Evolutionary conservation across 2,888 invertebrate species (phyloP).

Genomic region (Leptopterna dolabrata): DNA sequence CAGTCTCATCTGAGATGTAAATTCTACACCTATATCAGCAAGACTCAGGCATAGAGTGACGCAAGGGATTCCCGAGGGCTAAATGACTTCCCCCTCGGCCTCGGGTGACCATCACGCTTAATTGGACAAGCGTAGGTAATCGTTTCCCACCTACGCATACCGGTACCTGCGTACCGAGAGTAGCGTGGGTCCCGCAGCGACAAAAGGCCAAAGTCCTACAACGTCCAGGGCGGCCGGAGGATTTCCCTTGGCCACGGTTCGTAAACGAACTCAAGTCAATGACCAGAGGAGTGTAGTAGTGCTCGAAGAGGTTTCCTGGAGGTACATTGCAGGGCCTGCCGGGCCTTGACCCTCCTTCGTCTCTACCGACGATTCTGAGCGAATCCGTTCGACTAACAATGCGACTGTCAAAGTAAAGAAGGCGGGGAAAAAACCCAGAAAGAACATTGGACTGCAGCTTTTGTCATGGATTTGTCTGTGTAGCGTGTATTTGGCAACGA

Average conservation of each 20-base stretch:
- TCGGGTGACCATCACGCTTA: neutral
- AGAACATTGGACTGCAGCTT: too few relatives aligned
- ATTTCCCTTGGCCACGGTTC: neutral
- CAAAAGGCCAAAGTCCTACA: neutral
- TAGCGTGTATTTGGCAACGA: too few relatives aligned
- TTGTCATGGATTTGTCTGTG: too few relatives aligned
- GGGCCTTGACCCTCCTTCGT: neutral
- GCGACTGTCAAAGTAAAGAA: neutral
- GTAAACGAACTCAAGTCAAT: constrained; percentile 18
- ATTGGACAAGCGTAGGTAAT: neutral
- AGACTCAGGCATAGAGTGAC: too few relatives aligned
- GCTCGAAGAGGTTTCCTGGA: neutral
- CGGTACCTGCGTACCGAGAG: too few relatives aligned
- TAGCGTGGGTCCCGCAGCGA: neutral
- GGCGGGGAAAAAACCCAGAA: neutral
- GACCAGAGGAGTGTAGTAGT: constrained; percentile 11
- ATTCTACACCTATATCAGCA: too few relatives aligned
- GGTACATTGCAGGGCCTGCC: neutral
- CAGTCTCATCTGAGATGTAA: too few relatives aligned
- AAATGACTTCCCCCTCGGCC: neutral
- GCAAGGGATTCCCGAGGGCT: neutral
- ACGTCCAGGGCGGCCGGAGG: neutral
- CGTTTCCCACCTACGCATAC: neutral
- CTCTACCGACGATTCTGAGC: neutral
- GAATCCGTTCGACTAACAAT: constrained; percentile 1